These are phyloP conservation scores for Lepilemur septentrionalis DNA, from an alignment of 2,797 vertebrate genomes.

Conservation along the genomic window DNA sequence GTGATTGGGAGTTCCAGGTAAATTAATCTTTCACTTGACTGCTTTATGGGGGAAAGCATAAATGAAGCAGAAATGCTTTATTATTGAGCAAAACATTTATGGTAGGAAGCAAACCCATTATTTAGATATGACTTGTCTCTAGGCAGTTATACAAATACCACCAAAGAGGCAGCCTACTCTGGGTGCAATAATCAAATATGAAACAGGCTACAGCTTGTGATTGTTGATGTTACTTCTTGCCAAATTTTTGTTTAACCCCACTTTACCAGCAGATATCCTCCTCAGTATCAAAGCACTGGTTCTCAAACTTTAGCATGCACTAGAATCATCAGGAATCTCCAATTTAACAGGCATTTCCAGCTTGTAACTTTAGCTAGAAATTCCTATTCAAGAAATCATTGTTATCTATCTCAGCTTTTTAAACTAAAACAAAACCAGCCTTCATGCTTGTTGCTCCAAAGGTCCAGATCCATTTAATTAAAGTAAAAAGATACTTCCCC, in stretches of 20 bases:
- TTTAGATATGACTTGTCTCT: not conserved
- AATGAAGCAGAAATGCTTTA: slow-evolving; percentile 25
- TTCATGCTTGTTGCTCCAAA: not conserved
- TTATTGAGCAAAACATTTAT: slow-evolving; percentile 4
- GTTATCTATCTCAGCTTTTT: not conserved
- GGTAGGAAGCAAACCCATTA: not conserved
- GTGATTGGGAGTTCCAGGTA: not conserved
- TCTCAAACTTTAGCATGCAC: not conserved
- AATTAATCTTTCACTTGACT: slow-evolving; percentile 50
- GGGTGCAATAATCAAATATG: not conserved
- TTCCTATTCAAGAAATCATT: not conserved
- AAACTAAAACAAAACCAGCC: not conserved
- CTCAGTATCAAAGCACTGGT: not conserved
- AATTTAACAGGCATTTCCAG: not conserved
- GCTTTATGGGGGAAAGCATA: not conserved
- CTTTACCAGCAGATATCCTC: not conserved
- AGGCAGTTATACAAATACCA: not conserved
- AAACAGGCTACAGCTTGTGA: not conserved
- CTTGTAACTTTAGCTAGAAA: slow-evolving; percentile 44
- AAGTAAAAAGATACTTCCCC: not conserved
- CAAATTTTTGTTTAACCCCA: not conserved
- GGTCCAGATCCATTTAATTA: not conserved
- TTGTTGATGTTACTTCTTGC: not conserved
- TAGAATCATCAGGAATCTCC: not conserved
- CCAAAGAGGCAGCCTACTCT: not conserved